Evolutionary conservation across 1,140 invertebrate species (phyloP), one percentile per base, ranked within the genome.

Genomic region (Hesperophylax magnus): DNA sequence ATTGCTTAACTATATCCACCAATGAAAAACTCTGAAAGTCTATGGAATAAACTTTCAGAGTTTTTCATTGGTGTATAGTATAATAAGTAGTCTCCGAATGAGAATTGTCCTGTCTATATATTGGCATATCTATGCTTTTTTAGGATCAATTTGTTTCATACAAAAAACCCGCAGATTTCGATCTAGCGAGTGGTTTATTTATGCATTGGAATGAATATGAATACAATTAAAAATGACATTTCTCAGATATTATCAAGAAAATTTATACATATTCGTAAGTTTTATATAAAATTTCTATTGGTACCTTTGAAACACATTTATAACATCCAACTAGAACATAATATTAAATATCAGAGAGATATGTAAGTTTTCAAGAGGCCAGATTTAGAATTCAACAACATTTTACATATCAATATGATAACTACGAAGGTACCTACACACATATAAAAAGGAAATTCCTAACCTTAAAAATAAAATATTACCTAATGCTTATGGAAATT

Each of bases 321-420:
- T 67, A 72, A 74, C 78, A 72, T 47, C 47, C 65, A 79, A 56
- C 53, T 61, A 74, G 53, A 58, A 60, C 53, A 79, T 9, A 39
- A 39, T 39, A 39, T 39, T 39, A 39, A 39, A 39, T 54, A 52
- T 54, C 58, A 7, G 22, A 27, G 54, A 78, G 80, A 81, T 81
- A 81, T 81, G 80, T 81, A 71, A 81, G 31, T 69, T 81, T 81
- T 65, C n/a, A 65, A 81, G 67, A 78, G 67, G 80, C 67, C 76
- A 77, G 75, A 78, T 81, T 81, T 81, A 78, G 80, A 81, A 81
- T 81, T 78, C 65, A 77, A 81, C 72, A 76, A 39, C 20, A 74
- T 72, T 80, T 18, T 22, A 8, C 34, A 39, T 39, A 60, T 72
- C 15, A 22, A 18, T 72, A 34, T 71, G 11, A 60, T 79, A 71